Evolutionary conservation across 2,888 invertebrate genomes (phyloP).

Genomic region (Apamea monoglypha): DNA sequence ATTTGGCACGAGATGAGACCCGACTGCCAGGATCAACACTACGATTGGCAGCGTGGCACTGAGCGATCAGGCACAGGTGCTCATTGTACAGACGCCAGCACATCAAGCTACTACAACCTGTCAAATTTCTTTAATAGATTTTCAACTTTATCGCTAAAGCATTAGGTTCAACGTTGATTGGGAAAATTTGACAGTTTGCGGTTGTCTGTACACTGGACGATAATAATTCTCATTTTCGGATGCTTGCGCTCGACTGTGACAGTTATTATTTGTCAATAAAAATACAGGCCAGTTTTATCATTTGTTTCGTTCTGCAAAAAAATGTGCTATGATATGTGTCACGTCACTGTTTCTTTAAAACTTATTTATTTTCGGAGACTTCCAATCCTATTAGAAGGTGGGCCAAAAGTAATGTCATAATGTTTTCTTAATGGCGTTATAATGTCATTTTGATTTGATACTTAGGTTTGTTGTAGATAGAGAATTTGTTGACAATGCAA

Average conservation of each 20-base stretch:
- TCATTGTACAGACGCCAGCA: slow-evolving; percentile 8
- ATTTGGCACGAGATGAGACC: slow-evolving; percentile 65
- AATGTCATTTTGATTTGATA: background rate
- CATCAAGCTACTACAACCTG: too few relatives aligned
- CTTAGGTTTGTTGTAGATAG: background rate
- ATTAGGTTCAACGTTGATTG: too few relatives aligned
- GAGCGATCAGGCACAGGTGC: slow-evolving; percentile 64
- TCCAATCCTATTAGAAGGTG: background rate
- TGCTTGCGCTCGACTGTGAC: slow-evolving; percentile 32
- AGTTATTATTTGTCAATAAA: slow-evolving; percentile 27
- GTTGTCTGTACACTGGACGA: slow-evolving; percentile 27
- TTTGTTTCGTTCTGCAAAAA: background rate
- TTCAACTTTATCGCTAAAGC: too few relatives aligned
- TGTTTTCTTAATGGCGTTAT: background rate
- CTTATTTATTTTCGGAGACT: background rate
- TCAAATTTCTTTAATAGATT: too few relatives aligned
- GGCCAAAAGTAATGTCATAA: background rate
- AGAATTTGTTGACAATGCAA: background rate
- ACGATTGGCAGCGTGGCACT: slow-evolving; percentile 46
- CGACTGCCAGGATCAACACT: slow-evolving; percentile 67
- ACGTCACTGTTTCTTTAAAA: slow-evolving; percentile 5
- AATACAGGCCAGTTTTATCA: background rate
- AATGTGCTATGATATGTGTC: background rate
- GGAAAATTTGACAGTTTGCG: too few relatives aligned
- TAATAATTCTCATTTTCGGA: slow-evolving; percentile 44